These are phyloP conservation scores for Pammene aurita DNA, from an alignment of 2,888 invertebrate species.

Conservation along the genomic window DNA sequence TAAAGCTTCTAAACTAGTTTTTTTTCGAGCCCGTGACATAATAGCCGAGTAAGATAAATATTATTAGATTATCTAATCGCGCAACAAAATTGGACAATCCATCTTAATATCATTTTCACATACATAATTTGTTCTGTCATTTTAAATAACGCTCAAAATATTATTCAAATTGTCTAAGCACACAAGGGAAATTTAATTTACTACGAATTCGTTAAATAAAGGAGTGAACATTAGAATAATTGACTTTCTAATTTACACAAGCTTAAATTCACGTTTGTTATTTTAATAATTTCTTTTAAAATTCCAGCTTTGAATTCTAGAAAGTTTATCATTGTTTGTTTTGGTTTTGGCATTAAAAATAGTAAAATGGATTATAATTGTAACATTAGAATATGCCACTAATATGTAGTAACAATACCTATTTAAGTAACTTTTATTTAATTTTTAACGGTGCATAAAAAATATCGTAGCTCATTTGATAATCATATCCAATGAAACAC, in stretches of 20 bases:
- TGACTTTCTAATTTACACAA: not conserved
- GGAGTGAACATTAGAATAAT: slow-evolving; percentile 15
- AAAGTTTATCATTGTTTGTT: too few species aligned
- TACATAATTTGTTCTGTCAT: slow-evolving; percentile 25
- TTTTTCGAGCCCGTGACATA: slow-evolving; percentile 19
- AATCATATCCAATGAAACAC: too few species aligned
- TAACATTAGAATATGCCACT: too few species aligned
- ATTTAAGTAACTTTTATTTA: too few species aligned
- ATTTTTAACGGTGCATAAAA: too few species aligned
- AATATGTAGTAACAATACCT: too few species aligned
- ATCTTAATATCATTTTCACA: slow-evolving; percentile 15
- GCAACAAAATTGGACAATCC: slow-evolving; percentile 12
- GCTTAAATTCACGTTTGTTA: not conserved
- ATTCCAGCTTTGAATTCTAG: not conserved
- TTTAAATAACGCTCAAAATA: slow-evolving; percentile 8
- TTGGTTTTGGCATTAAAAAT: too few species aligned
- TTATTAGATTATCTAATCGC: slow-evolving; percentile 25
- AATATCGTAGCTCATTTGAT: too few species aligned
- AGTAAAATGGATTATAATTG: too few species aligned
- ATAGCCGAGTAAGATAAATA: slow-evolving; percentile 26
- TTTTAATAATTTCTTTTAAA: too few species aligned
- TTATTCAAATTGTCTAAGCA: slow-evolving; percentile 20
- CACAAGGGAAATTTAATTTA: slow-evolving; percentile 31
- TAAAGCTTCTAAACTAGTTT: not conserved
- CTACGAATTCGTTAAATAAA: slow-evolving; percentile 7